Base-by-base conservation (phyloP, 2,113 vertebrate genomes). In the Calidris pugnax region DNA sequence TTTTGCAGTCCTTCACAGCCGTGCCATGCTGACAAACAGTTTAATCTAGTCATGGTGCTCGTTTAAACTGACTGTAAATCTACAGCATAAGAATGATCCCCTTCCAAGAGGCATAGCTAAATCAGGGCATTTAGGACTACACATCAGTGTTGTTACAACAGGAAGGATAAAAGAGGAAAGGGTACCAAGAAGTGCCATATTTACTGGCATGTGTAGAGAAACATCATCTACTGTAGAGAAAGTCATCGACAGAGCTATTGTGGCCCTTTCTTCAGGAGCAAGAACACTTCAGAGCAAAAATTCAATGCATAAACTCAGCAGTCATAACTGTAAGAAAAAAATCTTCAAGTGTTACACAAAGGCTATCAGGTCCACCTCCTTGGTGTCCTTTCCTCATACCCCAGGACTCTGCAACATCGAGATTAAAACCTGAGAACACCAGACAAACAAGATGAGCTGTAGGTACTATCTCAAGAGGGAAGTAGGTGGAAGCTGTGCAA, bases 311-410 rank as follows among this genome's bases (percentile, higher is more conserved):
- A 94, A 94, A 83, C n/a, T 88, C 82, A 92, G 33, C 47, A 93
- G 79, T 92, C 79, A 84, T 41, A 96, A 94, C 88, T 93, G 67
- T 56, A 80, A 94, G 75, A 78, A 91, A 94, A 91, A 93, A 79
- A 19, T 28, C 23, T 76, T 24, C 24, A 83, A 90, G 87, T 59
- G 93, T 76, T 96, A 86, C 32, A 71, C 26, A 71, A 88, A 79
- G 47, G 75, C 68, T 95, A 55, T 75, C 94, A 84, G 59, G 17
- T 93, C 82, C 90, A 90, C 79, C 59, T 94, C 85, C 67, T 67
- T 78, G 21, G 10, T 28, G 53, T 67, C 66, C 53, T 85, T 83
- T 60, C 57, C 56, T 93, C 57, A 26, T 22, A 66, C 41, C 10
- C 32, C 39, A 89, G 80, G 51, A 81, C 69, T 56, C 55, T 72